Conservation (phyloP, 1,140 invertebrate species). For the Sminthurinus signatus region DNA sequence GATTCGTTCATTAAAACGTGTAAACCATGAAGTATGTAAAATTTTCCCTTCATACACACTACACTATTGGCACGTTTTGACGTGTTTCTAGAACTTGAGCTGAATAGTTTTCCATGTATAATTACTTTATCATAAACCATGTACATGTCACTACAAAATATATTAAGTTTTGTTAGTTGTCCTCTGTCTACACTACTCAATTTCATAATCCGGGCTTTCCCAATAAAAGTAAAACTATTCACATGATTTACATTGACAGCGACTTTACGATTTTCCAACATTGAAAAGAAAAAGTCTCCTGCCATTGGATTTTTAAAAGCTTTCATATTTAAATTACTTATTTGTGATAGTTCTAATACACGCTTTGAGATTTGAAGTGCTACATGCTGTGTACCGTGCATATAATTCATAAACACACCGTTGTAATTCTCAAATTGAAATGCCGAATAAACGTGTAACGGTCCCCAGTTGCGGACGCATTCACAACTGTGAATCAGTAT, state of each 20-base stretch:
- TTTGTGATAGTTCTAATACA: neutral
- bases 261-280: no score
- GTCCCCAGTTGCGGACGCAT: slow-evolving; percentile 35
- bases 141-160: no score
- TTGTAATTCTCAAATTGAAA: slow-evolving; percentile 41
- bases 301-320: no score
- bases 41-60: neutral
- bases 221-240: no score
- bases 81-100: neutral
- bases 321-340: no score
- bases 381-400: slow-evolving; percentile 15
- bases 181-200: neutral
- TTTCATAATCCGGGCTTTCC: no score
- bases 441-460: slow-evolving; percentile 38
- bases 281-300: no score
- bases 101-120: no score
- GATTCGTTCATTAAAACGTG: no score
- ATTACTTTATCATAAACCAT: no score
- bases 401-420: slow-evolving; percentile 12
- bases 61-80: neutral
- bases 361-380: slow-evolving; percentile 2
- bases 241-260: no score
- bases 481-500: slow-evolving; percentile 27
- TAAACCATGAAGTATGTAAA: no score
- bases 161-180: neutral